phyloP scores from a whole-genome alignment of 2,888 invertebrate genomes.

The Antheraea assamensis region DNA sequence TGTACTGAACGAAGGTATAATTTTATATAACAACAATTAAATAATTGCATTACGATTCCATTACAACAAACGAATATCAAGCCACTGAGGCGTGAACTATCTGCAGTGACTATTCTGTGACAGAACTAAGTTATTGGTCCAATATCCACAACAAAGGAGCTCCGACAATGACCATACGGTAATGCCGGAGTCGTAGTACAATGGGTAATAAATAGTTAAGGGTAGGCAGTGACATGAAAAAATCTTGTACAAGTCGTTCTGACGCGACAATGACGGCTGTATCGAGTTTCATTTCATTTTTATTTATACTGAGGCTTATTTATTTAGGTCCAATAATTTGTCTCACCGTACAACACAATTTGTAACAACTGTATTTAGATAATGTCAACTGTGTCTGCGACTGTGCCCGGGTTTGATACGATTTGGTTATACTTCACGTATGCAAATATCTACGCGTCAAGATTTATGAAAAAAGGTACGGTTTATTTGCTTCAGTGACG shows the following conservation, averaged over 20 bases:
- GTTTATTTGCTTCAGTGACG: no score
- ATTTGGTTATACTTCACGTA: no score
- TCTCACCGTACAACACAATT: no score
- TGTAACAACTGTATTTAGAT: no score
- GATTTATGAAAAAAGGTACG: no score
- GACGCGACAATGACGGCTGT: background rate
- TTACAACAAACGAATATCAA: no score
- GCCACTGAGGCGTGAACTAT: background rate
- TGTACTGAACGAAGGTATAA: no score
- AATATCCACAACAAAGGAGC: constrained; percentile 66
- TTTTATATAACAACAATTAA: no score
- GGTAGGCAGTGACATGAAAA: background rate
- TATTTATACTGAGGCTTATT: background rate
- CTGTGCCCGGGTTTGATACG: no score
- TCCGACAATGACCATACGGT: constrained; percentile 46
- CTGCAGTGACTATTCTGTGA: background rate
- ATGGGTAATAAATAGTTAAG: constrained; percentile 59
- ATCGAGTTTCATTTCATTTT: background rate
- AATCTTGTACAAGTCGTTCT: background rate
- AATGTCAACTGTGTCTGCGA: no score
- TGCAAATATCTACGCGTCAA: no score
- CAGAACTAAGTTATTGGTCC: constrained; percentile 63
- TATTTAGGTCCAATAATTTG: background rate
- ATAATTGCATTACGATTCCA: no score
- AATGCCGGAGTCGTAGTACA: constrained; percentile 39